Percentiles rank a stretch among this genome's conserved stretches.
These are phyloP conservation scores for Poecilia gillii DNA, from an alignment of 2,797 vertebrate genomes.

Conservation along the genomic window DNA sequence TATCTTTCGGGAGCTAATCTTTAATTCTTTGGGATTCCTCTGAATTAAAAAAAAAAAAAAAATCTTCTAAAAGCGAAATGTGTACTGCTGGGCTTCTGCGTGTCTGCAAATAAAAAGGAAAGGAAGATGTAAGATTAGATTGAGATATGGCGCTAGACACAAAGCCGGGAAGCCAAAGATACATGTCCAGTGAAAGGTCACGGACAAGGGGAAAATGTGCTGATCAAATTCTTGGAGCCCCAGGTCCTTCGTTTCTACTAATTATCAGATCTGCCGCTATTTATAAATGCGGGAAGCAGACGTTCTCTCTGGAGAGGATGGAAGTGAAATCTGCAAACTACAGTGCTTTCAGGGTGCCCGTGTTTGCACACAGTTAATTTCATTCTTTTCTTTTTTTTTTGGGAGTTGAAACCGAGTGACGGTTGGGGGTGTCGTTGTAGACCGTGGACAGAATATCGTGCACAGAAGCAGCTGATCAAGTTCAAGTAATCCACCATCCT, in stretches of 20 bases:
- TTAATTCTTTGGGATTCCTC: constrained; percentile 42
- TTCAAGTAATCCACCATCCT: constrained; percentile 11
- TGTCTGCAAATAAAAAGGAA: constrained; percentile 38
- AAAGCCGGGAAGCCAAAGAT: constrained; percentile 46
- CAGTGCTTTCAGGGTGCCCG: constrained; percentile 63
- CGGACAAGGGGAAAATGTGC: constrained; percentile 61
- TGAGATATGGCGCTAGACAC: constrained; percentile 31
- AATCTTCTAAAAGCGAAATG: constrained; percentile 17
- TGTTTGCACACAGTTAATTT: constrained; percentile 63
- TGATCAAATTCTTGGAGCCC: constrained; percentile 75
- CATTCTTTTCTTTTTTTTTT: constrained; percentile 5
- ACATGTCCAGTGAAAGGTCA: constrained; percentile 71
- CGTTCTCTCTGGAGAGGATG: constrained; percentile 70
- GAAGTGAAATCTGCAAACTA: constrained; percentile 80
- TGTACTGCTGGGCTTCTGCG: constrained; percentile 13
- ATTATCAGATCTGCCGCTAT: constrained; percentile 81
- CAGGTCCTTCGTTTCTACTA: constrained; percentile 78
- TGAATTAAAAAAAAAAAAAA: constrained; percentile 23
- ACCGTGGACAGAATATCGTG: constrained; percentile 27
- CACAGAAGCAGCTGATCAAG: constrained; percentile 16
- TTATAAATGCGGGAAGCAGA: constrained; percentile 80
- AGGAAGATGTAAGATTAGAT: constrained; percentile 21
- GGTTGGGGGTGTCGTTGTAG: constrained; percentile 30
- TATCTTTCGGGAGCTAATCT: constrained; percentile 59
- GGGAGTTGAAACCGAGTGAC: constrained; percentile 49